These are phyloP conservation scores for Dendrolimus kikuchii DNA, from an alignment of 1,140 invertebrate species.

Conservation along the genomic window DNA sequence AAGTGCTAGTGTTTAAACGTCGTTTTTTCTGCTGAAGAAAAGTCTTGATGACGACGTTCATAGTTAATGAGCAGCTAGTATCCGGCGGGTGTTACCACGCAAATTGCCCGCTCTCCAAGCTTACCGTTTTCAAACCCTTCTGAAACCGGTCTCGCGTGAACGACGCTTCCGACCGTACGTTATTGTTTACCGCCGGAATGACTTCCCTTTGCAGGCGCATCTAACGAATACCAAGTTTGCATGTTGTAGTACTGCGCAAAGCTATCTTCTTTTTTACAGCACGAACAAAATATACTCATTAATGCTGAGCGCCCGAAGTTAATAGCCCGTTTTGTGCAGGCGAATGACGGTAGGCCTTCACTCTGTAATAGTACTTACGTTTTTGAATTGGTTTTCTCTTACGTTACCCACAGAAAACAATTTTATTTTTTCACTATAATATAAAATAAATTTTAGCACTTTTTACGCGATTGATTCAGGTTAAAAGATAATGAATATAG, in stretches of 20 bases:
- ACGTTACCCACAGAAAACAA: too few species aligned
- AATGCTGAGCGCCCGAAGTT: slow-evolving; percentile 18
- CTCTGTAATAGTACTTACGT: too few species aligned
- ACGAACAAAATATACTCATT: slow-evolving; percentile 21
- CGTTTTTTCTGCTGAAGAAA: slow-evolving; percentile 62
- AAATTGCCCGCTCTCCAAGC: slow-evolving; percentile 58
- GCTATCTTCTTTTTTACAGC: slow-evolving; percentile 20
- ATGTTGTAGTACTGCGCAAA: slow-evolving; percentile 20
- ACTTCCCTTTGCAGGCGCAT: slow-evolving; percentile 46
- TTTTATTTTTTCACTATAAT: too few species aligned
- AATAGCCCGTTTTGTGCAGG: slow-evolving; percentile 32
- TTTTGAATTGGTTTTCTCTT: too few species aligned
- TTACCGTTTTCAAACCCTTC: slow-evolving; percentile 45
- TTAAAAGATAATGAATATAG: too few species aligned
- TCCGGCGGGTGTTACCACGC: slow-evolving; percentile 49
- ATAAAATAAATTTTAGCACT: too few species aligned
- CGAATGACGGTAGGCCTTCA: slow-evolving; percentile 20
- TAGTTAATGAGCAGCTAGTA: slow-evolving; percentile 68
- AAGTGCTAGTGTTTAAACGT: slow-evolving; percentile 57
- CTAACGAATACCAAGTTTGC: slow-evolving; percentile 20
- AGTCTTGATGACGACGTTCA: slow-evolving; percentile 66
- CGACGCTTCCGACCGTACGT: slow-evolving; percentile 51
- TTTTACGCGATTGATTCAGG: too few species aligned
- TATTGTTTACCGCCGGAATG: slow-evolving; percentile 61
- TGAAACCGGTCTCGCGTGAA: slow-evolving; percentile 44